These are phyloP conservation scores for Caenorhabditis sulstoni DNA, from an alignment of 2,888 invertebrate species.

Conservation along the genomic window DNA sequence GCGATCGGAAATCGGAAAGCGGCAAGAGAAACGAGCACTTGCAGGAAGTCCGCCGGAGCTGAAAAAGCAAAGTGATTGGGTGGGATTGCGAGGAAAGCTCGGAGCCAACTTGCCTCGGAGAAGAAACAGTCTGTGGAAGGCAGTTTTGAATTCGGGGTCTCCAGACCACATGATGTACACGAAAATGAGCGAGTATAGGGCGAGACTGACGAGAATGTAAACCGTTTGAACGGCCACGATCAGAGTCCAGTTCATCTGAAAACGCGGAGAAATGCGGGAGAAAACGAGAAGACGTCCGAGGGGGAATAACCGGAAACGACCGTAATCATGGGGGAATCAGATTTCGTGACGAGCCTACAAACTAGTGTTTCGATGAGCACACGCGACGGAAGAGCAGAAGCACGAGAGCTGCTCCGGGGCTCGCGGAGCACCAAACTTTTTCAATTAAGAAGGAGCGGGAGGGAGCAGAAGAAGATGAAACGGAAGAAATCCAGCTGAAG, in stretches of 20 bases:
- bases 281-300: background rate
- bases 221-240: slow-evolving; percentile 47
- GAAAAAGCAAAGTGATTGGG: slow-evolving; percentile 16
- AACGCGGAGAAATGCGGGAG: background rate
- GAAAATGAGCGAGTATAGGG: slow-evolving; percentile 52
- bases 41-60: slow-evolving; percentile 65
- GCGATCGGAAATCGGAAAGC: slow-evolving; percentile 64
- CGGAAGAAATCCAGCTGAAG: background rate
- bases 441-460: slow-evolving; percentile 31
- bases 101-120: slow-evolving; percentile 43
- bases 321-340: slow-evolving; percentile 27
- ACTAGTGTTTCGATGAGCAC: slow-evolving; percentile 45
- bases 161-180: slow-evolving; percentile 52
- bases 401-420: background rate
- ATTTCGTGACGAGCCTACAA: slow-evolving; percentile 20
- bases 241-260: slow-evolving; percentile 44
- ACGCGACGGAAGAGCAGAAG: no score
- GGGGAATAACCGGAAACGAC: slow-evolving; percentile 33
- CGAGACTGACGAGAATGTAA: slow-evolving; percentile 59
- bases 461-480: slow-evolving; percentile 6
- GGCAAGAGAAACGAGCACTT: slow-evolving; percentile 59
- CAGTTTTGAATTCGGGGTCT: slow-evolving; percentile 62
- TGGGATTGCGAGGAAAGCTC: no score
- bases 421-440: slow-evolving; percentile 25
- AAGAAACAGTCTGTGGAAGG: slow-evolving; percentile 64